phyloP scores from a whole-genome alignment of 53 echinoderm and acorn worm species.

The Crossaster papposus region DNA sequence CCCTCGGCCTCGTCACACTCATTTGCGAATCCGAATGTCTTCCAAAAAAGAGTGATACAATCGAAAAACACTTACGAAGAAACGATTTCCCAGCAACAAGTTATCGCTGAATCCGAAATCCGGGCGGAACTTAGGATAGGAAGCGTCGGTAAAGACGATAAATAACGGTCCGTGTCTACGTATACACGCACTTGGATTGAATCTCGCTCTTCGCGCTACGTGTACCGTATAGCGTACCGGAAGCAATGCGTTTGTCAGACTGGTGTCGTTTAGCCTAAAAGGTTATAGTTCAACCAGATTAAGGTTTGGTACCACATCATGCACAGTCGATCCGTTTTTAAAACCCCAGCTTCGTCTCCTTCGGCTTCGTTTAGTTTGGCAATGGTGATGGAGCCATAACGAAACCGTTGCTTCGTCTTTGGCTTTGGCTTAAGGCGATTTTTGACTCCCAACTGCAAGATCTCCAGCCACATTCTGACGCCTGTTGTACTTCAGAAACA shows the following conservation, averaged over 20 bases:
- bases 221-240: conserved; percentile 5
- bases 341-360: too few relatives aligned
- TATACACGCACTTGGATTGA: background rate
- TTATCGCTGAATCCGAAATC: background rate
- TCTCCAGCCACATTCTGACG: too few relatives aligned
- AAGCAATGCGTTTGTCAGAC: background rate
- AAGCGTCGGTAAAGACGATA: background rate
- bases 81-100: background rate
- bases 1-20: too few relatives aligned
- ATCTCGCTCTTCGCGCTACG: too few relatives aligned
- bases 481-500: too few relatives aligned
- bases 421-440: too few relatives aligned
- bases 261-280: background rate
- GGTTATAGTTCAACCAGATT: background rate
- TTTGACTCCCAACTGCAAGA: too few relatives aligned
- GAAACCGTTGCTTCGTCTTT: too few relatives aligned
- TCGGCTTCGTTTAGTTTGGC: too few relatives aligned
- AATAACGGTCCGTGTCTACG: background rate
- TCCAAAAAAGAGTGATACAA: background rate
- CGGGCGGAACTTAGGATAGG: too few relatives aligned
- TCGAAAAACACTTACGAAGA: background rate
- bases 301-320: conserved; percentile 3
- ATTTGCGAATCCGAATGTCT: background rate
- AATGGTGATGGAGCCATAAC: too few relatives aligned
- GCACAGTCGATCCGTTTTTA: too few relatives aligned